Conservation (phyloP, 2,888 invertebrate genomes). For the Baccha elongata region DNA sequence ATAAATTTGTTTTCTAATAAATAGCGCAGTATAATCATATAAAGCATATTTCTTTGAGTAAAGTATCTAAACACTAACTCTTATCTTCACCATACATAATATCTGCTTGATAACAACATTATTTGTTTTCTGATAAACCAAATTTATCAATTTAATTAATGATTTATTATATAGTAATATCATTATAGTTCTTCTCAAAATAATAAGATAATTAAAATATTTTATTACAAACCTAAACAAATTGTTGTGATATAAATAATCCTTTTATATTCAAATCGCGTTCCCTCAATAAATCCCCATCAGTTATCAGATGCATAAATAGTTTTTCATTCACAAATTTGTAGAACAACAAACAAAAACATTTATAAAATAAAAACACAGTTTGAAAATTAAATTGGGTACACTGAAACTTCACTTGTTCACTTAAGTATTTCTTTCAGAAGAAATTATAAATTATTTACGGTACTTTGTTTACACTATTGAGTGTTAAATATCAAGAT, state of each 20-base stretch:
- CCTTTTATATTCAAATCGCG: conserved; percentile 41
- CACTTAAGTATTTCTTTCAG: background rate
- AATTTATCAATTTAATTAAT: no score
- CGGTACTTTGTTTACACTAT: conserved; percentile 38
- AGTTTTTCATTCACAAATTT: conserved; percentile 22
- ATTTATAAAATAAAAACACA: conserved; percentile 4
- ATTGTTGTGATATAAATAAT: conserved; percentile 31
- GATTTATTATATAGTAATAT: no score
- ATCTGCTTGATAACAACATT: background rate
- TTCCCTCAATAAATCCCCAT: background rate
- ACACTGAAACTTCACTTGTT: conserved; percentile 21
- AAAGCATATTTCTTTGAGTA: no score
- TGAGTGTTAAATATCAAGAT: background rate
- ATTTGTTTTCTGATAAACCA: no score
- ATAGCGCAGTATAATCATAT: no score
- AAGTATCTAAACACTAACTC: no score
- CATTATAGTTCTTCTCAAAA: no score
- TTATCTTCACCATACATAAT: background rate
- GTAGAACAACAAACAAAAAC: background rate
- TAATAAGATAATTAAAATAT: background rate
- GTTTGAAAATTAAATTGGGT: background rate
- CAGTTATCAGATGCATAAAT: background rate
- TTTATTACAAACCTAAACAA: conserved; percentile 41
- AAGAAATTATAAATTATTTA: background rate
- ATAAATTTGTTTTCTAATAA: no score